Conservation (phyloP, 30 jellyfish, hydroid and myxozoan species). For the Phacellophora camtschatica region DNA sequence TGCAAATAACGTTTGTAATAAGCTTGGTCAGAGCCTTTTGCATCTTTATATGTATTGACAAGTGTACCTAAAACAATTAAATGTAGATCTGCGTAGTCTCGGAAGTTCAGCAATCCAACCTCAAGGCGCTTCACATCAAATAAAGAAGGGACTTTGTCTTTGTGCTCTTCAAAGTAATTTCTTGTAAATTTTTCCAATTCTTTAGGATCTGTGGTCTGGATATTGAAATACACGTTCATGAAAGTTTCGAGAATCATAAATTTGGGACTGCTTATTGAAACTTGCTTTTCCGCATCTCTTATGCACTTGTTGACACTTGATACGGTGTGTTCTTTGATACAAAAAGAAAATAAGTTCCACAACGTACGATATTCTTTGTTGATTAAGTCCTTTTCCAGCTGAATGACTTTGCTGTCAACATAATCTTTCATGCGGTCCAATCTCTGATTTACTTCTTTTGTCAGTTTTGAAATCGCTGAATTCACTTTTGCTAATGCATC, state of each 20-base stretch:
- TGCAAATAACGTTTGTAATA: background rate
- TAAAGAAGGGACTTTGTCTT: background rate
- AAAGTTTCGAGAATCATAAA: slow-evolving; percentile 13
- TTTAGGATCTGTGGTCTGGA: too few species aligned
- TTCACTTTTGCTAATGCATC: slow-evolving; percentile 19
- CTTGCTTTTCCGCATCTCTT: slow-evolving; percentile 15
- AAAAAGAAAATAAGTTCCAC: background rate
- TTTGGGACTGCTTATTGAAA: background rate
- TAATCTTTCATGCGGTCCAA: slow-evolving; percentile 23
- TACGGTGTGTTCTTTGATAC: slow-evolving; percentile 12
- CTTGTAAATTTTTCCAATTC: background rate
- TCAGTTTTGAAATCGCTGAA: slow-evolving; percentile 39
- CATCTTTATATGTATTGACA: background rate
- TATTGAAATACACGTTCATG: background rate
- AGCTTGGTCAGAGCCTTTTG: background rate
- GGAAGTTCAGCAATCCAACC: slow-evolving; percentile 18
- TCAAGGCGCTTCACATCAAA: slow-evolving; percentile 15
- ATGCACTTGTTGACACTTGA: slow-evolving; percentile 5
- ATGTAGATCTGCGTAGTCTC: slow-evolving; percentile 15
- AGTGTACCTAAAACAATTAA: background rate
- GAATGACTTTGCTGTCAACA: slow-evolving; percentile 7
- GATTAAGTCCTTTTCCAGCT: slow-evolving; percentile 10
- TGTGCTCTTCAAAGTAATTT: background rate
- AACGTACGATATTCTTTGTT: slow-evolving; percentile 9
- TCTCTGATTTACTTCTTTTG: slow-evolving; percentile 34